Base-by-base conservation (phyloP, 2,113 vertebrate species). In the Gnathonemus longibarbis region DNA sequence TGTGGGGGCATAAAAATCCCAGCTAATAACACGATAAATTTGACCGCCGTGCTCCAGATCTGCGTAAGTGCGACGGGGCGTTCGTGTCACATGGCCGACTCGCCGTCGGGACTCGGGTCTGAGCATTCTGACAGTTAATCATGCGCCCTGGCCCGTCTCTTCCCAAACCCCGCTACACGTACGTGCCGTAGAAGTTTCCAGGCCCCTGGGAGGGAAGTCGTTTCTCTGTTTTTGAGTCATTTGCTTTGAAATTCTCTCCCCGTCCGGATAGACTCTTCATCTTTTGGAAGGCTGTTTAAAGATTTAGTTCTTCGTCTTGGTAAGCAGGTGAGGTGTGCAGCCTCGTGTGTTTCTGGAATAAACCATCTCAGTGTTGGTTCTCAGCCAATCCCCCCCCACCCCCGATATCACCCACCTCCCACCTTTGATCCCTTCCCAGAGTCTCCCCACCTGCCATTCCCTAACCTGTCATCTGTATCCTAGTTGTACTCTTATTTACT, bases 271-370 rank as follows among this genome's bases (percentile, higher is more conserved):
- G 62, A 84, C 45, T n/a, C 42, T 48, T 48, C 58, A 74, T 39
- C 21, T 46, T 66, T 74, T 0, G 42, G 27, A 56, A 27, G 45
- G 83, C 8, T 84, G 92, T 93, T 94, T 92, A 94, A 91, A 91
- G 92, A 91, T 84, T 84, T 48, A 84, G 45, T 24, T 48, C 83
- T 42, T 39, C 74, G 3, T 48, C 83, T 84, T n/a, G 15, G 39
- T n/a, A 48, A 84, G 35, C 45, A 48, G 10, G 83, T 46, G 83
- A 77, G 35, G 35, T 39, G 74, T 80, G 35, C 17, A 42, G 35
- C 13, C 74, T 19, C 0, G 27, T 80, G 35, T 17, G 35, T 42
- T 80, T 42, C 35, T 80, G 74, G 74, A 80, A 80, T 80, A 39
- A 80, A 80, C 74, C 74, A 42, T 39, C 74, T 42, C 74, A 31